Conservation (phyloP, 2,888 invertebrate genomes). For the Eilema sororculum region DNA sequence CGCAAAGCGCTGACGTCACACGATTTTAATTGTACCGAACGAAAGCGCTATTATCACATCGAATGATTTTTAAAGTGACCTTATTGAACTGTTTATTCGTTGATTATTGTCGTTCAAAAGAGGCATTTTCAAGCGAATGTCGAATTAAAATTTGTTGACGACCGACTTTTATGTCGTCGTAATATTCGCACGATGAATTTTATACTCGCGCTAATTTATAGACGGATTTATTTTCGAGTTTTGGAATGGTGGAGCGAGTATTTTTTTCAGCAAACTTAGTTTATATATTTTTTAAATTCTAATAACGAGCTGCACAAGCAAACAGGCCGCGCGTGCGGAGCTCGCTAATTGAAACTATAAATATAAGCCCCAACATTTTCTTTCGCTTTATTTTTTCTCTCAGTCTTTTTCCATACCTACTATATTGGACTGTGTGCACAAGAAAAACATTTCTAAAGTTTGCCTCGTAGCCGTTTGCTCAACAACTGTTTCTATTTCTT, state of each 20-base stretch:
- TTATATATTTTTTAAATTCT: conserved; percentile 59
- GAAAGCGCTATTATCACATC: conserved; percentile 50
- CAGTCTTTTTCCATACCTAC: conserved; percentile 58
- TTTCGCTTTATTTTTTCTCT: conserved; percentile 72
- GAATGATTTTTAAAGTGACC: conserved; percentile 66
- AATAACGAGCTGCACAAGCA: conserved; percentile 60
- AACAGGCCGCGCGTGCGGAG: conserved; percentile 70
- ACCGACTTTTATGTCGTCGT: conserved; percentile 72
- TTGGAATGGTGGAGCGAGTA: conserved; percentile 37
- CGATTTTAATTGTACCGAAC: conserved; percentile 66
- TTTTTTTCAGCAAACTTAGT: conserved; percentile 52
- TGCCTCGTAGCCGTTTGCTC: conserved; percentile 30
- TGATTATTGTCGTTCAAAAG: conserved; percentile 78
- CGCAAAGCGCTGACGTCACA: conserved; percentile 68
- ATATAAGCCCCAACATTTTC: conserved; percentile 76
- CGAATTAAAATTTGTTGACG: conserved; percentile 78
- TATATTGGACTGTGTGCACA: conserved; percentile 52
- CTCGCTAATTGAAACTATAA: conserved; percentile 84
- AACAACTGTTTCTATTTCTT: conserved; percentile 26
- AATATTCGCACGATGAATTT: conserved; percentile 75
- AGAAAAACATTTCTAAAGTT: conserved; percentile 55
- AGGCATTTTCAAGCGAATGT: conserved; percentile 69
- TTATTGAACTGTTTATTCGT: conserved; percentile 74
- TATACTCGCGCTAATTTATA: conserved; percentile 68
- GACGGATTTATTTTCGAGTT: conserved; percentile 53